Evolutionary conservation across 1,140 invertebrate species (phyloP), one percentile per base, ranked within the genome.

Genomic region (Caligus rogercresseyi): DNA sequence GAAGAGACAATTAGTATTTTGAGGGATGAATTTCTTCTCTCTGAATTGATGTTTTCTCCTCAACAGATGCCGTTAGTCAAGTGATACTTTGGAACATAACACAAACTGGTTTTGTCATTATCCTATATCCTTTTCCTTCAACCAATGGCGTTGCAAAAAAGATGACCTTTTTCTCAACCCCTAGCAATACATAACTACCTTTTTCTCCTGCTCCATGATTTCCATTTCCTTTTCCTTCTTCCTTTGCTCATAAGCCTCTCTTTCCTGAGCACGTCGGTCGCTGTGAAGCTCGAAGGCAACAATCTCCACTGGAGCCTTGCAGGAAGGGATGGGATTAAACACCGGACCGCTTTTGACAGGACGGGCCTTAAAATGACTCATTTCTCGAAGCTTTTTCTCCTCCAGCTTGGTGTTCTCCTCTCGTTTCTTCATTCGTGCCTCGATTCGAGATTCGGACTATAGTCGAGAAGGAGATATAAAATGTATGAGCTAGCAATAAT

Each of bases 261-360:
- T 2, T 25, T 56, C 54, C 4, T 25, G 54, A 14, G 20, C 54
- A 20, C 54, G 54, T 2, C 54, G 54, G 20, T 56, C 54, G 16
- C 19, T 21, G 24, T 56, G 54, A n/a, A 56, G 54, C 24, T 56
- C 54, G 54, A 56, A 56, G 24, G 20, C 24, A 25, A 25, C 20
- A 2, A 56, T 56, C 20, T 56, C 54, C 54, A 25, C 24, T 23
- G 24, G n/a, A 20, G 54, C 18, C 54, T 56, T 56, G 20, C 15
- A n/a, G 24, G 20, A 25, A 25, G 16, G 54, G 3, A 21, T 15
- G 20, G 54, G 54, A 21, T 14, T 1, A 20, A 56, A 56, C 1
- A 23, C n/a, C 31, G 7, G 7, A 11, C n/a, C 31, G 7, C 7
- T 25, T 25, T 56, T 56, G 15, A 23, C 54, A 2, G 54, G 54